These are phyloP conservation scores for Tyria jacobaeae DNA, from an alignment of 2,888 invertebrate species.

Conservation along the genomic window DNA sequence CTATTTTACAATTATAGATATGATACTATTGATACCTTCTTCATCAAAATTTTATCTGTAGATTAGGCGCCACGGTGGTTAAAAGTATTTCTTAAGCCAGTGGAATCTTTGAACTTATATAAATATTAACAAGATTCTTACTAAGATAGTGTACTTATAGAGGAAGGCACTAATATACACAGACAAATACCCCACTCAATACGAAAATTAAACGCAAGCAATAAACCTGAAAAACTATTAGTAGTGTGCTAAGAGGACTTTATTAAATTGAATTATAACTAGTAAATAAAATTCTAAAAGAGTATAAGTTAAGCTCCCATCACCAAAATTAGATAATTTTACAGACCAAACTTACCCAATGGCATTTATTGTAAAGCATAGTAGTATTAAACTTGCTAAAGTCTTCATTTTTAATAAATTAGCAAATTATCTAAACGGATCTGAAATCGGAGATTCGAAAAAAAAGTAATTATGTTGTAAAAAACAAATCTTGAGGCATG, in stretches of 20 bases:
- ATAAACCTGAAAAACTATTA: not conserved
- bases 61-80: too few relatives aligned
- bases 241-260: not conserved
- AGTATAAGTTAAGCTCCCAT: constrained; percentile 4
- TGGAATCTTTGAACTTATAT: too few relatives aligned
- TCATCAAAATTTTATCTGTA: too few relatives aligned
- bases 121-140: too few relatives aligned
- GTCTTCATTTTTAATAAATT: constrained; percentile 31
- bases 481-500: not conserved
- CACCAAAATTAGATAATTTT: constrained; percentile 19
- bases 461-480: not conserved
- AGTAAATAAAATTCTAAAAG: not conserved
- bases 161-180: too few relatives aligned
- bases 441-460: not conserved
- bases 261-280: not conserved
- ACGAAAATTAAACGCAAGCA: not conserved
- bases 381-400: constrained; percentile 19
- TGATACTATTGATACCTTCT: too few relatives aligned
- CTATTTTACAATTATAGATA: too few relatives aligned
- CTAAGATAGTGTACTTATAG: too few relatives aligned
- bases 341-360: constrained; percentile 36
- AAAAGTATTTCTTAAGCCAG: too few relatives aligned
- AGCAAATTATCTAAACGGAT: not conserved
- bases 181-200: not conserved
- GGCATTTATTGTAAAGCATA: constrained; percentile 28